Conservation (phyloP, 1,140 invertebrate species). For the Calephelis virginiensis region DNA sequence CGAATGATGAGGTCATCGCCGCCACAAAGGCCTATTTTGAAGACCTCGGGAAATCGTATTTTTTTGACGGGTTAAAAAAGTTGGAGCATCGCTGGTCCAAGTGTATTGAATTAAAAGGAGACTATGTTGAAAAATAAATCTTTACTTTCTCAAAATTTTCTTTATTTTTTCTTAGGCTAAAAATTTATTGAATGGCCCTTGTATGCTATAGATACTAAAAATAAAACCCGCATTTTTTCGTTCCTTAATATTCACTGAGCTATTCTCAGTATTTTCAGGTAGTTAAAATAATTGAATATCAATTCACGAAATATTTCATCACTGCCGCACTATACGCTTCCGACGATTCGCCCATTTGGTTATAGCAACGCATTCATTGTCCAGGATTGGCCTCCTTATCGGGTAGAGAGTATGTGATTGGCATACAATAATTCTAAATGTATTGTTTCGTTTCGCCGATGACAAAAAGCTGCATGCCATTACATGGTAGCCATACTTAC, state of each 20-base stretch:
- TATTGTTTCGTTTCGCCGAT: not conserved
- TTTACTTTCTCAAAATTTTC: no score
- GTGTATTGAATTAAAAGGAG: no score
- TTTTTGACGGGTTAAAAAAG: no score
- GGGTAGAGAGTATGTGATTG: conserved; percentile 33
- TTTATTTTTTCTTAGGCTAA: no score
- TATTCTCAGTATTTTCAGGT: not conserved
- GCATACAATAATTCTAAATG: conserved; percentile 29
- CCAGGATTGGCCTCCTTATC: conserved; percentile 40
- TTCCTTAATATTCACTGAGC: not conserved
- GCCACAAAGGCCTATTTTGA: no score
- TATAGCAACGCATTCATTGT: conserved; percentile 21
- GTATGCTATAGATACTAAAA: no score
- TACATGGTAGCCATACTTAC: not conserved
- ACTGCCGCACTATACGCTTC: conserved; percentile 19
- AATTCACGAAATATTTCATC: conserved; percentile 25
- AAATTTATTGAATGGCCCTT: no score
- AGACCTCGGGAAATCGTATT: no score
- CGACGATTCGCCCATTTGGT: conserved; percentile 14
- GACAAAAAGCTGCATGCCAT: not conserved
- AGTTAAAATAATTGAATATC: conserved; percentile 9
- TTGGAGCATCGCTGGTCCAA: no score
- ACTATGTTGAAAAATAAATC: no score
- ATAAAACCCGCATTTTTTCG: not conserved
- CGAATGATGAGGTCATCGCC: no score